These are phyloP conservation scores for Plestiodon gilberti DNA, from an alignment of 2,113 vertebrate genomes.

Conservation along the genomic window DNA sequence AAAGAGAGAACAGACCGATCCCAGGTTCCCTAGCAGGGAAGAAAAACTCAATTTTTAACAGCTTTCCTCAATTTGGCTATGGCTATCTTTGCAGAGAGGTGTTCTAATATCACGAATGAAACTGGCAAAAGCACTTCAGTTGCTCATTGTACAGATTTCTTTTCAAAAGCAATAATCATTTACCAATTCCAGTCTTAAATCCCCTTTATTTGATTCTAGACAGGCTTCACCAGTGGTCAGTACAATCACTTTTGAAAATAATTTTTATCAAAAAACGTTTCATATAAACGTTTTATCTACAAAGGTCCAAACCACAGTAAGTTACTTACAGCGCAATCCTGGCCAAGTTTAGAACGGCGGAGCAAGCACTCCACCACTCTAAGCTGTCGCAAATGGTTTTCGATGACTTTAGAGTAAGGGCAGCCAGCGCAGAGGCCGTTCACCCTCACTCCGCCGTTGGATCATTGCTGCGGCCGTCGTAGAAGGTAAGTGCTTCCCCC, in stretches of 20 bases:
- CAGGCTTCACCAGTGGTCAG: not conserved
- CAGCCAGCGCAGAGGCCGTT: too few species aligned
- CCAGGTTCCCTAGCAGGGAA: slow-evolving; percentile 24
- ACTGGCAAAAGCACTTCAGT: not conserved
- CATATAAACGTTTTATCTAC: not conserved
- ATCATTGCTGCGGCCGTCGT: too few species aligned
- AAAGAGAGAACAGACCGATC: slow-evolving; percentile 5
- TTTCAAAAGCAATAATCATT: not conserved
- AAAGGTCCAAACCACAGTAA: not conserved
- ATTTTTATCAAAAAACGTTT: not conserved
- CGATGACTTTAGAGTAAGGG: too few species aligned
- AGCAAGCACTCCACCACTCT: too few species aligned
- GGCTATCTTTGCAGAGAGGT: not conserved
- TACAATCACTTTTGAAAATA: not conserved
- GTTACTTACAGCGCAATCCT: too few species aligned
- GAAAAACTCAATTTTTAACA: not conserved
- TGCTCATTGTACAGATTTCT: not conserved
- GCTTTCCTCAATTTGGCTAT: not conserved
- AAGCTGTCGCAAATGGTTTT: too few species aligned
- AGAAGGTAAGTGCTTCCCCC: too few species aligned
- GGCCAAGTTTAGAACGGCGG: too few species aligned
- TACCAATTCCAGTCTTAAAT: not conserved
- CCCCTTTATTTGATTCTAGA: not conserved
- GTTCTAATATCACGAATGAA: not conserved
- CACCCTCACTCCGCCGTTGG: too few species aligned